Conservation (phyloP, 2,888 invertebrate genomes). For the Prenolepis imparis region DNA sequence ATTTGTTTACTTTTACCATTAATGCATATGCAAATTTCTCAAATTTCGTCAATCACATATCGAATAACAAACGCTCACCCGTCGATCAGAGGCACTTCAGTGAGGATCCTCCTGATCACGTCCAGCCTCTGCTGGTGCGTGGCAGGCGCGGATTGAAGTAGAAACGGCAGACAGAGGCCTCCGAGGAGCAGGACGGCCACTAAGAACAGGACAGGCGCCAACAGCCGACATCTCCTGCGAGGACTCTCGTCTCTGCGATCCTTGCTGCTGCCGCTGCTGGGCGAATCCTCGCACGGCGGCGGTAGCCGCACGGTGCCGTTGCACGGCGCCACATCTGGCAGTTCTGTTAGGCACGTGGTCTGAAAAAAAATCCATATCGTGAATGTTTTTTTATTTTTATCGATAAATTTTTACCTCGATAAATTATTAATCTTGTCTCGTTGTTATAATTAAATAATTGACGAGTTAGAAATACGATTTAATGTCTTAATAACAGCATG, state of each 20-base stretch:
- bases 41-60: not conserved
- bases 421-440: constrained; percentile 2
- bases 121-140: constrained; percentile 89
- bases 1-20: not conserved
- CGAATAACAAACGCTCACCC: constrained; percentile 88
- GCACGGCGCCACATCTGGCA: constrained; percentile 86
- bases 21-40: not conserved
- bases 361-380: constrained; percentile 70
- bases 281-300: constrained; percentile 85
- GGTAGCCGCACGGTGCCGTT: constrained; percentile 84
- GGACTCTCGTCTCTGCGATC: constrained; percentile 82
- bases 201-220: constrained; percentile 83
- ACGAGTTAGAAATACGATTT: not conserved
- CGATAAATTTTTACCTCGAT: not conserved
- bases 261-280: constrained; percentile 85
- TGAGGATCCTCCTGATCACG: constrained; percentile 89
- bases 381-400: not conserved
- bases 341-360: constrained; percentile 87
- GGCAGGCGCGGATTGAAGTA: constrained; percentile 85
- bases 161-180: constrained; percentile 85
- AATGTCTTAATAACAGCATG: not conserved
- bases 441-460: not conserved
- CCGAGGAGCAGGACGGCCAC: constrained; percentile 83
- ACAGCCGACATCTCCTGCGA: constrained; percentile 83
- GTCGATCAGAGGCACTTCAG: constrained; percentile 91